These are phyloP conservation scores for Pardosa pseudoannulata DNA, from an alignment of 2,888 invertebrate genomes.

Conservation along the genomic window DNA sequence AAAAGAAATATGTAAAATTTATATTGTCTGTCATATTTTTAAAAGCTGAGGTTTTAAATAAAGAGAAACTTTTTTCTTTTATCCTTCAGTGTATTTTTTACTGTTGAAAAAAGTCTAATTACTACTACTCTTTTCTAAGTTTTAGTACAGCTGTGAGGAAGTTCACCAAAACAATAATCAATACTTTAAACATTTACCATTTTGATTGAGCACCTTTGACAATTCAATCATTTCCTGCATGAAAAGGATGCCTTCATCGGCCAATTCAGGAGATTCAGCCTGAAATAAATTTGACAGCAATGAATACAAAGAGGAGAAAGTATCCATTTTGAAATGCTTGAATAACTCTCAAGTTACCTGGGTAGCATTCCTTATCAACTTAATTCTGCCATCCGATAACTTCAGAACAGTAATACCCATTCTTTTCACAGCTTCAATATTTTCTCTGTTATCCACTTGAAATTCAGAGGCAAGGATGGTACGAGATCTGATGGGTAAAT, in stretches of 20 bases:
- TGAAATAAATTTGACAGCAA: constrained; percentile 78
- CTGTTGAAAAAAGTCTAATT: no score
- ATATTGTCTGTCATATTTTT: no score
- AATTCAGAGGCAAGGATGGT: constrained; percentile 79
- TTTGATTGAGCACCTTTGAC: constrained; percentile 79
- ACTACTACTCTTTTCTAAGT: no score
- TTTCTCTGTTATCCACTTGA: constrained; percentile 89
- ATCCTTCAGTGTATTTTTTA: no score
- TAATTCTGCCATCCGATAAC: constrained; percentile 91
- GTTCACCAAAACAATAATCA: no score
- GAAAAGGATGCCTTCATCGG: constrained; percentile 93
- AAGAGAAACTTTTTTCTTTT: no score
- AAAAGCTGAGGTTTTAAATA: no score
- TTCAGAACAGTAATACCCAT: constrained; percentile 97
- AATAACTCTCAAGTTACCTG: constrained; percentile 83
- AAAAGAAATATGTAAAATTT: no score
- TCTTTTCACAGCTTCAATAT: constrained; percentile 89
- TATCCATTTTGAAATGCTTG: no score
- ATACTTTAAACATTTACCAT: no score
- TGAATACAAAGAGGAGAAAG: no score
- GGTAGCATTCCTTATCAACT: constrained; percentile 88
- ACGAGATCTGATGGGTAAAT: constrained; percentile 68
- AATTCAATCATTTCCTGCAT: constrained; percentile 98
- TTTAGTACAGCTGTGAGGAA: no score
- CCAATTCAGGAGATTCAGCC: constrained; percentile 91